A percentile compares a stretch with the other conserved stretches of the same genome.
Evolutionary conservation across 2,797 vertebrate species (phyloP).

Genomic region (Dromococcyx pavoninus): DNA sequence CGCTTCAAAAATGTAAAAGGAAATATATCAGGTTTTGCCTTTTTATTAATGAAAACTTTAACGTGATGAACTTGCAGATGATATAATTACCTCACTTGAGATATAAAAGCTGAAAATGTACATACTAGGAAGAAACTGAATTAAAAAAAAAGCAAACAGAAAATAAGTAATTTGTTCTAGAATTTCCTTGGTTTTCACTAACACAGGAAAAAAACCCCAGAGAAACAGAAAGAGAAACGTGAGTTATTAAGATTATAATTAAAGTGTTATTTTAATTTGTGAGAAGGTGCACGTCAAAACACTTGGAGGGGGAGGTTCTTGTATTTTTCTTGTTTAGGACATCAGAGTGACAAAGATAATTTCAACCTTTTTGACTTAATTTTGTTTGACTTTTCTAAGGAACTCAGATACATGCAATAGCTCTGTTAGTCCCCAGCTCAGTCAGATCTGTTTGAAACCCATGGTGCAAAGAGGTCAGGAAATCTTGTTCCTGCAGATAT

Average conservation of each 20-base stretch:
- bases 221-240: neutral
- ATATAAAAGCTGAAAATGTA: neutral
- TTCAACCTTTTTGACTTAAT: neutral
- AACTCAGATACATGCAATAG: neutral
- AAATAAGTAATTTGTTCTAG: neutral
- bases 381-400: neutral
- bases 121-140: neutral
- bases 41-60: neutral
- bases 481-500: neutral
- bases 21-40: constrained; percentile 16
- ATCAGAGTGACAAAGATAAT: neutral
- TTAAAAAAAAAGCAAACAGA: neutral
- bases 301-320: neutral
- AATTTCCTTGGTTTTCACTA: neutral
- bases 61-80: constrained; percentile 6
- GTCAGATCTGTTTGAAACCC: neutral
- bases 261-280: neutral
- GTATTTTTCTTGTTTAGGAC: neutral
- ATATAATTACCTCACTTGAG: constrained; percentile 6
- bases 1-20: constrained; percentile 13
- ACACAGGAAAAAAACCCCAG: neutral
- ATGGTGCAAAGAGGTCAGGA: neutral
- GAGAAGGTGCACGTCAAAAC: neutral
- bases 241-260: neutral
- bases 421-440: neutral